phyloP scores from a whole-genome alignment of 53 echinoderm and acorn worm species.

The Apostichopus leukothele region DNA sequence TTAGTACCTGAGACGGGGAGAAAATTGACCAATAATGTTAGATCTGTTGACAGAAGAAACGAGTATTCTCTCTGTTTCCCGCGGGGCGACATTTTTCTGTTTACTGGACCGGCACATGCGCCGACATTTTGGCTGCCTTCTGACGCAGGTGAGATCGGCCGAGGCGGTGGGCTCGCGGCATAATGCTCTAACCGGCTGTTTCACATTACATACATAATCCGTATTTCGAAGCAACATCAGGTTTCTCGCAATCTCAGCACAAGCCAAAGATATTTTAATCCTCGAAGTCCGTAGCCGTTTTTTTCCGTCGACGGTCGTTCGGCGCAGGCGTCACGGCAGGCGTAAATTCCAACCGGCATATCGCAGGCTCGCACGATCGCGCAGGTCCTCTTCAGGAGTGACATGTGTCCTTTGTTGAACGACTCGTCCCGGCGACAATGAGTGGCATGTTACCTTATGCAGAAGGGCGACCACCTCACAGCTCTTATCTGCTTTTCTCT shows the following conservation, averaged over 20 bases:
- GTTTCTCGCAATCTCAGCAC: constrained; percentile 50
- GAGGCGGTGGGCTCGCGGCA: constrained; percentile 47
- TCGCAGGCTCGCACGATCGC: constrained; percentile 52
- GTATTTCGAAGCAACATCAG: constrained; percentile 50
- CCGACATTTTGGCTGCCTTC: constrained; percentile 49
- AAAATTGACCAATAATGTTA: constrained; percentile 50
- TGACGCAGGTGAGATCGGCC: constrained; percentile 45
- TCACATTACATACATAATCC: constrained; percentile 53
- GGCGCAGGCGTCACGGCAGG: constrained; percentile 52
- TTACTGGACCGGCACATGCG: constrained; percentile 52
- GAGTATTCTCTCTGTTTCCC: constrained; percentile 42
- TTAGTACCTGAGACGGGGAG: constrained; percentile 49
- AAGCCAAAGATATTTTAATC: constrained; percentile 51
- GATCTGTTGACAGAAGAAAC: constrained; percentile 51
- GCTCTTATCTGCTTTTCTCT: constrained; percentile 42
- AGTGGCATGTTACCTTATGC: constrained; percentile 49
- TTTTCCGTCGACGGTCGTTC: constrained; percentile 43
- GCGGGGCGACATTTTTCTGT: constrained; percentile 39
- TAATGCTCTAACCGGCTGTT: constrained; percentile 44
- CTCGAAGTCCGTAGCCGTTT: constrained; percentile 29
- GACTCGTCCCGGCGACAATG: constrained; percentile 40
- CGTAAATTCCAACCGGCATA: constrained; percentile 52
- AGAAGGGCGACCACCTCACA: constrained; percentile 50
- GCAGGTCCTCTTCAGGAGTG: constrained; percentile 35
- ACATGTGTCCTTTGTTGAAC: constrained; percentile 43